These are phyloP conservation scores for Saturnia japonica DNA, from an alignment of 2,888 invertebrate genomes.

Conservation along the genomic window DNA sequence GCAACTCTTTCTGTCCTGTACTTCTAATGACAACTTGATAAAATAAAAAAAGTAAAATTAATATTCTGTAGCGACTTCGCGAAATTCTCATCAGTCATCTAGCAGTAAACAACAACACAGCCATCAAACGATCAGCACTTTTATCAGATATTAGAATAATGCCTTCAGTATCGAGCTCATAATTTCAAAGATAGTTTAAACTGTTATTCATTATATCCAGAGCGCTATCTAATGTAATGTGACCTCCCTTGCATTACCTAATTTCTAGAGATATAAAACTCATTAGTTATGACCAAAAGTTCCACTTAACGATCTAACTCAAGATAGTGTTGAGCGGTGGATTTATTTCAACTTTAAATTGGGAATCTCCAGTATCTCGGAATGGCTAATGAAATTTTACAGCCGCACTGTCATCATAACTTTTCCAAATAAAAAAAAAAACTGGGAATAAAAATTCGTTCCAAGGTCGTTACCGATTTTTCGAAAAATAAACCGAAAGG, in stretches of 20 bases:
- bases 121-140: too few species aligned
- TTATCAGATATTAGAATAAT: too few species aligned
- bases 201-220: too few species aligned
- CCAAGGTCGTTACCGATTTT: slow-evolving; percentile 11
- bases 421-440: slow-evolving; percentile 41
- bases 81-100: too few species aligned
- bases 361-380: slow-evolving; percentile 45
- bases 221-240: not conserved
- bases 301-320: not conserved
- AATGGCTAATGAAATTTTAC: slow-evolving; percentile 61
- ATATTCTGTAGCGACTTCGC: too few species aligned
- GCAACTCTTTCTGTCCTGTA: too few species aligned
- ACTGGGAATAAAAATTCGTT: slow-evolving; percentile 34
- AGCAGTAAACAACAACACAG: too few species aligned
- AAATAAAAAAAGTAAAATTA: too few species aligned
- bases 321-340: slow-evolving; percentile 36
- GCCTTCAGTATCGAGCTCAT: too few species aligned
- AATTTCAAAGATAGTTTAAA: too few species aligned
- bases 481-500: slow-evolving; percentile 40
- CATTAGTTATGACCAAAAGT: not conserved
- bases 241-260: not conserved
- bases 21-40: too few species aligned
- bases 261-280: not conserved
- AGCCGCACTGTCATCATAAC: slow-evolving; percentile 56
- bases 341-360: slow-evolving; percentile 51